A percentile compares a stretch with the other conserved stretches of the same genome.
Conservation (phyloP, 2,888 invertebrate genomes). For the Tupiocoris notatus region DNA sequence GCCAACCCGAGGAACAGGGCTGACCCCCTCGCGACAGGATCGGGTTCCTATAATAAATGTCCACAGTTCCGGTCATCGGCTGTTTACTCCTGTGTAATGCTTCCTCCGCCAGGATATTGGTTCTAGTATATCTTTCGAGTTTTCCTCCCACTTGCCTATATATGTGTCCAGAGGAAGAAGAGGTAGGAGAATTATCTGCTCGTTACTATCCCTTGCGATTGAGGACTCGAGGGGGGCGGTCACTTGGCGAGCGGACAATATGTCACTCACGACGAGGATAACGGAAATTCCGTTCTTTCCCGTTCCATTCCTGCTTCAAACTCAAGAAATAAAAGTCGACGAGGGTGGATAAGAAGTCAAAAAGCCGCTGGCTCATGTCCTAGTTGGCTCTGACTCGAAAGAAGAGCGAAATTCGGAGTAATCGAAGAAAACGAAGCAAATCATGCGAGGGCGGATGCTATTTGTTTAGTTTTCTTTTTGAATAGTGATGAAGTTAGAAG, state of each 20-base stretch:
- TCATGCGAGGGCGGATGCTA: too few relatives aligned
- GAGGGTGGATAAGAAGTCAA: too few relatives aligned
- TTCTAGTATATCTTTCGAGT: constrained; percentile 35
- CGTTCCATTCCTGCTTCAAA: not conserved
- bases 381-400: too few relatives aligned
- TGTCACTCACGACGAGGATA: constrained; percentile 23
- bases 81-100: constrained; percentile 42
- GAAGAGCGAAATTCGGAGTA: too few relatives aligned
- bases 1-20: not conserved
- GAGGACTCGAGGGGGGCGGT: not conserved
- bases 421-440: too few relatives aligned
- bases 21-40: not conserved
- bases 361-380: too few relatives aligned
- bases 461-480: too few relatives aligned
- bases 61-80: constrained; percentile 44
- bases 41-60: constrained; percentile 43
- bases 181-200: constrained; percentile 36
- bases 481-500: too few relatives aligned
- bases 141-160: constrained; percentile 29
- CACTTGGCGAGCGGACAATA: constrained; percentile 11
- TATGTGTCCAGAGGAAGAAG: constrained; percentile 1
- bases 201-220: constrained; percentile 9
- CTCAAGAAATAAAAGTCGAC: too few relatives aligned
- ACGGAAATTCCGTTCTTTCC: constrained; percentile 4
- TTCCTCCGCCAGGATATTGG: constrained; percentile 42